Evolutionary conservation across 2,888 invertebrate genomes (phyloP).

Genomic region (Phragmatobia fuliginosa): DNA sequence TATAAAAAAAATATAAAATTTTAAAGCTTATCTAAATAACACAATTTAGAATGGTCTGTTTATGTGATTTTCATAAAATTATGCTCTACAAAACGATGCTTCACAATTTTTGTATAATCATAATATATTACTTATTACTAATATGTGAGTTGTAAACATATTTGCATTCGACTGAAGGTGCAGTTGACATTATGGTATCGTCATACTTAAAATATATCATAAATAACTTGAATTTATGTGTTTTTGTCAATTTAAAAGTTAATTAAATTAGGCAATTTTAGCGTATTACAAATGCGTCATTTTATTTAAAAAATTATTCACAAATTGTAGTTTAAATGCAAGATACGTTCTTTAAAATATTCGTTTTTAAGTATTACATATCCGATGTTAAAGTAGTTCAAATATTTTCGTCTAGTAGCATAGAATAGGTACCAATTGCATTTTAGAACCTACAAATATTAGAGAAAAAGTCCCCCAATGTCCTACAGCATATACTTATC

Average conservation of each 20-base stretch:
- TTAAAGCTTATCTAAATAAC: background rate
- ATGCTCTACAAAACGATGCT: slow-evolving; percentile 36
- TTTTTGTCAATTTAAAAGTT: slow-evolving; percentile 67
- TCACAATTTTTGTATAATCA: slow-evolving; percentile 20
- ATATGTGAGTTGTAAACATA: slow-evolving; percentile 46
- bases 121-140: slow-evolving; percentile 40
- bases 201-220: slow-evolving; percentile 36
- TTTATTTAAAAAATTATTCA: slow-evolving; percentile 22
- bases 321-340: background rate
- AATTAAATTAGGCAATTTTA: slow-evolving; percentile 57
- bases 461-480: slow-evolving; percentile 5
- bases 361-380: slow-evolving; percentile 34
- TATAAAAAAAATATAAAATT: background rate
- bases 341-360: slow-evolving; percentile 7
- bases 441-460: slow-evolving; percentile 43
- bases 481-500: background rate
- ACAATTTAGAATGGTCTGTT: background rate
- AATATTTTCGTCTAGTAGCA: slow-evolving; percentile 53
- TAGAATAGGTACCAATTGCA: slow-evolving; percentile 52
- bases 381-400: slow-evolving; percentile 57
- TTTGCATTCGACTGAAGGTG: slow-evolving; percentile 44
- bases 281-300: slow-evolving; percentile 39
- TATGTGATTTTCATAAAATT: background rate
- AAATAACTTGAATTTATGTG: slow-evolving; percentile 48
- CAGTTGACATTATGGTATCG: slow-evolving; percentile 44